Percentiles rank a stretch among this genome's conserved stretches.
Conservation (phyloP, 2,797 vertebrate species). For the Tenualosa ilisha region DNA sequence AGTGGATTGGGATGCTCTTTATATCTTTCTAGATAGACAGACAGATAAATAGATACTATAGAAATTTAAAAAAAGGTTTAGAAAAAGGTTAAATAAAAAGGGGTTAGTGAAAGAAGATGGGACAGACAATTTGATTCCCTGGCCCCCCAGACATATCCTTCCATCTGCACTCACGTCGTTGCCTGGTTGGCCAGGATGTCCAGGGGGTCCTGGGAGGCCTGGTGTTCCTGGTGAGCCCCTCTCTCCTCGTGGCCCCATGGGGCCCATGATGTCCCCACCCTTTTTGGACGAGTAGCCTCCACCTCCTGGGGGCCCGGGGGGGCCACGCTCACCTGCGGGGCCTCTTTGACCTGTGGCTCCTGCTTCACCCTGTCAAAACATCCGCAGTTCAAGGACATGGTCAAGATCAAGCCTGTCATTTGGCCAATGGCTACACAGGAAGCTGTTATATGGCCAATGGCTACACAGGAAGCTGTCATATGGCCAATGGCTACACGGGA, state of each 20-base stretch:
- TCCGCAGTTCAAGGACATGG: neutral
- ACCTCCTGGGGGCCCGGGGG: slow-evolving; percentile 83
- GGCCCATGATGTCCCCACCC: slow-evolving; percentile 83
- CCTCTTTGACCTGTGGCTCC: slow-evolving; percentile 83
- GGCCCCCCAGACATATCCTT: neutral
- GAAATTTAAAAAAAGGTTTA: no score
- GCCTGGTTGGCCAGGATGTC: slow-evolving; percentile 77
- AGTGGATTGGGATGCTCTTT: no score
- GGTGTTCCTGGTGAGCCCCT: slow-evolving; percentile 80
- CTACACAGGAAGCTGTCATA: no score
- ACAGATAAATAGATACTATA: no score
- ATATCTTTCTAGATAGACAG: no score
- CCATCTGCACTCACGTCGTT: slow-evolving; percentile 78
- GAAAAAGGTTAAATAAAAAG: no score
- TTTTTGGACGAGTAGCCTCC: slow-evolving; percentile 78
- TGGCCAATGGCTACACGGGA: no score
- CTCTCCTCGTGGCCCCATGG: slow-evolving; percentile 84
- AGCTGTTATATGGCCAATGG: no score
- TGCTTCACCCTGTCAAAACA: slow-evolving; percentile 79
- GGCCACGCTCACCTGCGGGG: slow-evolving; percentile 86
- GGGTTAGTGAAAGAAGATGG: no score
- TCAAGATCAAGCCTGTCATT: no score
- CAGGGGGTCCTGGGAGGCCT: slow-evolving; percentile 77
- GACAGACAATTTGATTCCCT: no score
- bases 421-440: no score